These are phyloP conservation scores for Brevimyrus niger DNA, from an alignment of 2,113 vertebrate species.

Conservation along the genomic window DNA sequence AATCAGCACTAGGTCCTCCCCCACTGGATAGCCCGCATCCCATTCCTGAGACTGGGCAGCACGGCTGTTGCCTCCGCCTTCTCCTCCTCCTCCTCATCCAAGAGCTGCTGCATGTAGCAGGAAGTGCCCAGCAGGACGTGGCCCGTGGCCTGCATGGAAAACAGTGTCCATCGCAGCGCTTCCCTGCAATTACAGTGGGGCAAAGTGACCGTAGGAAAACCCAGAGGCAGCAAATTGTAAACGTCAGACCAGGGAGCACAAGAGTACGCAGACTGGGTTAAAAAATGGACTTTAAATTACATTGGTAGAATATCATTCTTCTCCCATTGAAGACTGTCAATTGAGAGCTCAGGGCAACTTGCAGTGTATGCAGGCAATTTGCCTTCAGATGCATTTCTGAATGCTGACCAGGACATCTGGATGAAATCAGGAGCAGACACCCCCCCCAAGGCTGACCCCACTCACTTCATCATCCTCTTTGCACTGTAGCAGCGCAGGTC, in stretches of 20 bases:
- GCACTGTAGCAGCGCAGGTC: conserved; percentile 78
- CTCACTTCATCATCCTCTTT: conserved; percentile 67
- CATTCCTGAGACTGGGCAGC: conserved; percentile 43
- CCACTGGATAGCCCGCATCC: conserved; percentile 50
- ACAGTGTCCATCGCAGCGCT: conserved; percentile 75
- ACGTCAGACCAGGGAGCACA: background rate
- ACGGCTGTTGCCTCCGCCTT: conserved; percentile 43
- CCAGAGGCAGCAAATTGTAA: background rate
- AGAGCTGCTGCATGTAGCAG: conserved; percentile 82
- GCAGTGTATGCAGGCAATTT: background rate
- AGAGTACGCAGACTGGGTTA: background rate
- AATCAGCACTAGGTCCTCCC: conserved; percentile 28
- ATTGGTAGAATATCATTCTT: background rate
- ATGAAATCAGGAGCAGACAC: background rate
- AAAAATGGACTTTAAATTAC: too few species aligned
- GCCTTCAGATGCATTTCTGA: background rate
- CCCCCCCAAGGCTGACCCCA: background rate
- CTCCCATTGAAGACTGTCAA: background rate
- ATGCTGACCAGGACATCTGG: background rate
- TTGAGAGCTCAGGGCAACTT: background rate
- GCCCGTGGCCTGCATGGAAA: conserved; percentile 86
- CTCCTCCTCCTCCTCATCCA: conserved; percentile 72
- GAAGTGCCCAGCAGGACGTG: conserved; percentile 85
- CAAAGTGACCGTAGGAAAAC: background rate
- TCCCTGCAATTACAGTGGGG: conserved; percentile 60